Base-by-base conservation (phyloP, 2,888 invertebrate species). In the Beris morrisii region DNA sequence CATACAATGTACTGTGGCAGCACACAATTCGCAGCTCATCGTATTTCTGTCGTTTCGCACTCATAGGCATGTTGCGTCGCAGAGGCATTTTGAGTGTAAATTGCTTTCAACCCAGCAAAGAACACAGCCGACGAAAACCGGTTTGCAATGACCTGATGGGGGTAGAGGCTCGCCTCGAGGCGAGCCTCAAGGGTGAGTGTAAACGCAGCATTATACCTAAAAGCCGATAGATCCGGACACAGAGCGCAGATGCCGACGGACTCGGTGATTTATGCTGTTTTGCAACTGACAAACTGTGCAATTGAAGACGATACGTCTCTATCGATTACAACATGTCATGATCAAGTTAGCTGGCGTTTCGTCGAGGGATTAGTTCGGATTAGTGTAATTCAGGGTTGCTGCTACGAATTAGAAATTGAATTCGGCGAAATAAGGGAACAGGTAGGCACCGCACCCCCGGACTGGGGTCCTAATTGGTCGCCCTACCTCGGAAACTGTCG, bases 261-360 rank as follows among this genome's bases (percentile, higher is more conserved):
- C 13, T 38, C 11, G 13, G 46, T 61, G 61, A 52, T 61, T 61
- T 61, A 61, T 61, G 61, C 28, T 43, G 52, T 38, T 61, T 50
- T 6, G 11, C 52, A 45, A 52, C 31, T 52, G 61, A 50, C 50
- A 61, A 52, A 61, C 38, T 52, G 32, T 61, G 61, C 61, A 61
- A 43, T 52, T 30, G 38, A 61, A 52, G 38, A 52, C 61, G 61
- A 61, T 61, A 46, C 50, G 61, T 61, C 50, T 52, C 50, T 50
- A 38, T 43, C 48, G 61, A 22, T 30, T 46, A 61, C 46, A 61
- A 50, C 38, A 52, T 46, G 46, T 50, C 61, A 43, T 38, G 46
- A 7, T 30, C 11, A 6, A 50, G 61, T 50, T 61, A 28, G 5
- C 50, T 4, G 12, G 50, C 43, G 3, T 28, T 12, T 28, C 12